Base-by-base conservation (phyloP, 2,113 vertebrate species). In the Chloropsis cyanopogon region DNA sequence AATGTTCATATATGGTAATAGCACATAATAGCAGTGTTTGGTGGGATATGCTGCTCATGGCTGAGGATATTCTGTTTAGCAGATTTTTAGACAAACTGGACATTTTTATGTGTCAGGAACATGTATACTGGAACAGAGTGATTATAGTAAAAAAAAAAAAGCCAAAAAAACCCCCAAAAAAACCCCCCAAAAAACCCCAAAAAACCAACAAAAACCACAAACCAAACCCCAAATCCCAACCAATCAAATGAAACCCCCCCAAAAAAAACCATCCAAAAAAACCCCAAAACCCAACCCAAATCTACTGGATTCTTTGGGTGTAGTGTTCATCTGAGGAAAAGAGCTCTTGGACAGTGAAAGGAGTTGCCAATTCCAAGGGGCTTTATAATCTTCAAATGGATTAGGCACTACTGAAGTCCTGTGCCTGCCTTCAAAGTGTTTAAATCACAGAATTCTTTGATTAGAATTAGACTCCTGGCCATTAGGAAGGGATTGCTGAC, bases 221-320 rank as follows among this genome's bases (percentile, higher is more conserved):
- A 39, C 11, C 3, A 52, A 70, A 44, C 4, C 4, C 29, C 20
- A 29, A 61, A 61, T 44, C 12, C 14, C 16, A 68, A 25, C 16
- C 7, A 54, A 54, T 19, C 5, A 31, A 77, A 72, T 1, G 17
- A 71, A 41, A 7, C 11, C 23, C 59, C 11, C 3, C 35, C 16
- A 29, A 54, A 47, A 79, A 29, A 2, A 0, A 4, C 11, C 7
- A 33, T 28, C 16, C 7, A 28, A 79, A 39, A 39, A 41, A 3
- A 0, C 2, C 11, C 21, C 18, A 2, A 69, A 52, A 14, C 5
- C 7, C 7, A 2, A 44, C 6, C 4, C 18, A 7, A 10, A 60
- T 60, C 44, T 41, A 2, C 23, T 41, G 8, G 3, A 1, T 41
- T 88, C 7, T 68, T 93, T 71, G 12, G 39, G 31, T 59, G 28